phyloP scores from a whole-genome alignment of 2,113 vertebrate species.

The Mesocricetus auratus region DNA sequence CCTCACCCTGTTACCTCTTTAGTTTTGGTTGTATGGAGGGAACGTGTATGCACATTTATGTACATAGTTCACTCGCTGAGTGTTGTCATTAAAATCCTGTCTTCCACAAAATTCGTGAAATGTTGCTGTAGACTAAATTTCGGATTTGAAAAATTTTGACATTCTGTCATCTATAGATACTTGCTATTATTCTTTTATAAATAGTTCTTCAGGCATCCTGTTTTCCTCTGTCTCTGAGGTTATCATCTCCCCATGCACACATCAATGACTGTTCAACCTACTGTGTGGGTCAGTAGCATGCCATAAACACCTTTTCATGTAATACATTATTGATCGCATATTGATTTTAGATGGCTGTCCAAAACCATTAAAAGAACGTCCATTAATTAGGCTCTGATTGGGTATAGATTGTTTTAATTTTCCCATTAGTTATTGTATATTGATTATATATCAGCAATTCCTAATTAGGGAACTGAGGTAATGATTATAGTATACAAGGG shows the following conservation, averaged over 20 bases:
- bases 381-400: neutral
- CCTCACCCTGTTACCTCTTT: neutral
- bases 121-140: neutral
- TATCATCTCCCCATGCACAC: accelerated
- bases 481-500: neutral
- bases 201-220: neutral
- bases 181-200: neutral
- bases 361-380: slow-evolving; percentile 10
- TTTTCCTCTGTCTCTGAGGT: neutral
- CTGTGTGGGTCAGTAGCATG: neutral
- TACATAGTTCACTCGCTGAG: neutral
- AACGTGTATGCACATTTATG: neutral
- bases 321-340: neutral
- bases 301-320: neutral
- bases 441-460: neutral
- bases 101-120: slow-evolving; percentile 7
- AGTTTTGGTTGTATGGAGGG: neutral
- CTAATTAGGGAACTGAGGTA: slow-evolving; percentile 36
- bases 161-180: neutral
- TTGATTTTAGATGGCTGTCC: slow-evolving; percentile 36
- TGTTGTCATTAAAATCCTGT: neutral
- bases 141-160: neutral
- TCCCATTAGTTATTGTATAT: neutral
- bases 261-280: neutral
- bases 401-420: neutral